Percentiles rank a stretch among this genome's conserved stretches.
These are phyloP conservation scores for Elymnias hypermnestra DNA, from an alignment of 1,140 invertebrate genomes.

Conservation along the genomic window DNA sequence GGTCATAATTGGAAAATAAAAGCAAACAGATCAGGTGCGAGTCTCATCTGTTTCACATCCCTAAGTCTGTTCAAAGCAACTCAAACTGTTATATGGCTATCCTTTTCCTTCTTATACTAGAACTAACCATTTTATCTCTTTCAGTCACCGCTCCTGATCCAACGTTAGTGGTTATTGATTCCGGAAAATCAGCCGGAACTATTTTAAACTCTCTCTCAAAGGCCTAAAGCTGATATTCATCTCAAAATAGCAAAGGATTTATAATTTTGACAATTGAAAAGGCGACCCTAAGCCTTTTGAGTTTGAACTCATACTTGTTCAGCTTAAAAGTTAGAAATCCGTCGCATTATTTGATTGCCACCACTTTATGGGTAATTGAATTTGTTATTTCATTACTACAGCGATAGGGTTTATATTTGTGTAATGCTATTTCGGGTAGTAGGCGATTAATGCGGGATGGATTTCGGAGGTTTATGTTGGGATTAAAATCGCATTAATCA, in stretches of 20 bases:
- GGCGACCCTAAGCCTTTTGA: conserved; percentile 52
- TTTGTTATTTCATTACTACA: conserved; percentile 24
- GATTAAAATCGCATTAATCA: conserved; percentile 76
- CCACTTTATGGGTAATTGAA: conserved; percentile 18
- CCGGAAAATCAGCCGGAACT: conserved; percentile 20
- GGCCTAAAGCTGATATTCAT: conserved; percentile 32
- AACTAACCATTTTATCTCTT: conserved; percentile 30
- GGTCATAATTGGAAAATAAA: conserved; percentile 65
- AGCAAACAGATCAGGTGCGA: conserved; percentile 61
- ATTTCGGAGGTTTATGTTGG: conserved; percentile 59
- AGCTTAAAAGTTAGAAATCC: conserved; percentile 67
- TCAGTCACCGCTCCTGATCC: conserved; percentile 46
- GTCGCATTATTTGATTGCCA: conserved; percentile 30
- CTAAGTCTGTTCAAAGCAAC: conserved; percentile 46
- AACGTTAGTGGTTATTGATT: conserved; percentile 67
- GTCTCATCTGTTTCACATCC: conserved; percentile 51
- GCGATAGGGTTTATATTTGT: conserved; percentile 44
- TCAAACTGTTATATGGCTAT: conserved; percentile 30
- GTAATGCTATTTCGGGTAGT: conserved; percentile 38
- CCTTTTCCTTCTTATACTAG: conserved; percentile 31
- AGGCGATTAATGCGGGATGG: conserved; percentile 64
- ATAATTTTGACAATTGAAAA: conserved; percentile 47
- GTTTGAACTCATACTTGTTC: conserved; percentile 55
- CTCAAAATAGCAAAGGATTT: conserved; percentile 19
- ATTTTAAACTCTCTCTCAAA: conserved; percentile 30